A percentile compares a stretch with the other conserved stretches of the same genome.
These are phyloP conservation scores for Sardina pilchardus DNA, from an alignment of 2,113 vertebrate genomes.

Conservation along the genomic window DNA sequence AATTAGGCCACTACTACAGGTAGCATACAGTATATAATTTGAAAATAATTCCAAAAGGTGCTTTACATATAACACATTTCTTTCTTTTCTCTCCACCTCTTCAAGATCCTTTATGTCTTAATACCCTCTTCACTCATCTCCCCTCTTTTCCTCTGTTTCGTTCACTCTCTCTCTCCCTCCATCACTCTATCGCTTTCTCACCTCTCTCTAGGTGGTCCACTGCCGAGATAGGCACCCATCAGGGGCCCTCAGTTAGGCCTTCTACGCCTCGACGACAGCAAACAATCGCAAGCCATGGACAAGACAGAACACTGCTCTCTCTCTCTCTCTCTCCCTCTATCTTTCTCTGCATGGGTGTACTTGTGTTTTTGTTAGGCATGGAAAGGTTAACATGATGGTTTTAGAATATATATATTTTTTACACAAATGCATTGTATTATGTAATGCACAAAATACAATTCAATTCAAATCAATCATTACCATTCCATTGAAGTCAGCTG, in stretches of 20 bases:
- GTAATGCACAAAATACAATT: too few species aligned
- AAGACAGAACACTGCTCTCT: conserved; percentile 1
- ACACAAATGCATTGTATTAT: too few species aligned
- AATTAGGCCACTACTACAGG: too few species aligned
- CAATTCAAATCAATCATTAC: too few species aligned
- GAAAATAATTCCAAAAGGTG: too few species aligned
- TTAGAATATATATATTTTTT: too few species aligned
- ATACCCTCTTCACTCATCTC: background rate
- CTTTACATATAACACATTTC: too few species aligned
- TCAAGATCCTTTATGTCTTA: too few species aligned
- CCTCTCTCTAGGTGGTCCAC: background rate
- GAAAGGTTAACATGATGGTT: too few species aligned
- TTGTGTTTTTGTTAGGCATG: background rate
- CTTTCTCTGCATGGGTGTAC: background rate
- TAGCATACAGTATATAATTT: too few species aligned
- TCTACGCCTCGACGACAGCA: background rate
- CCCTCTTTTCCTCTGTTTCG: background rate
- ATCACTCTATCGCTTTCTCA: background rate
- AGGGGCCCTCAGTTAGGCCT: background rate
- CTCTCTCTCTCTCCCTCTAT: background rate
- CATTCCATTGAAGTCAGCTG: too few species aligned
- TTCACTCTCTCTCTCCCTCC: background rate
- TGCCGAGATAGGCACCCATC: background rate
- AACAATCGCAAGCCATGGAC: conserved; percentile 5
- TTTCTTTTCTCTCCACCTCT: background rate